Conservation (phyloP, 2,797 vertebrate species). For the Yasuhikotakia modesta region DNA sequence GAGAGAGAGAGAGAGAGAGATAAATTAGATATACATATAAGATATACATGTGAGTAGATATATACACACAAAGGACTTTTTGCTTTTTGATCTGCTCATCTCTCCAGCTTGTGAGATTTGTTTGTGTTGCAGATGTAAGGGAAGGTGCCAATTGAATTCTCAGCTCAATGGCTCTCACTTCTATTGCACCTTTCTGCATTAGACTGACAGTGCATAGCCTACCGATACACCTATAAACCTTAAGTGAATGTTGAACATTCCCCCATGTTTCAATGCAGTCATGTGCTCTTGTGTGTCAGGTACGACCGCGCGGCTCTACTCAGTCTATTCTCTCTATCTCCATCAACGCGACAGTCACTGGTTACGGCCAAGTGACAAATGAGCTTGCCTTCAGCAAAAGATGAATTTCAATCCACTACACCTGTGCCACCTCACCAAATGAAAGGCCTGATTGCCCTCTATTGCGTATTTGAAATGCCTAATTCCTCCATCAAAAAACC, state of each 20-base stretch:
- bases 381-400: constrained; percentile 75
- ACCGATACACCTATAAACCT: constrained; percentile 12
- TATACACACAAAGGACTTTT: not conserved
- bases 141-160: constrained; percentile 42
- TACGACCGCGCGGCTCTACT: constrained; percentile 42
- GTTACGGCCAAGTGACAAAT: constrained; percentile 81
- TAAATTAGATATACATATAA: not conserved
- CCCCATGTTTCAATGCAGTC: constrained; percentile 53
- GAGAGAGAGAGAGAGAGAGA: not conserved
- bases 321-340: constrained; percentile 64
- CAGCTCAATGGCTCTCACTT: constrained; percentile 35
- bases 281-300: constrained; percentile 22
- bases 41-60: too few relatives aligned
- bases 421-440: constrained; percentile 81
- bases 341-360: constrained; percentile 70
- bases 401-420: constrained; percentile 83
- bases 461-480: constrained; percentile 83
- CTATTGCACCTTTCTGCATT: constrained; percentile 26
- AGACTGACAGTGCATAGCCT: constrained; percentile 32
- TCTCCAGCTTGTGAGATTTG: constrained; percentile 8
- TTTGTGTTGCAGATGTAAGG: constrained; percentile 39
- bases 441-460: constrained; percentile 81
- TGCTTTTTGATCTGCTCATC: not conserved
- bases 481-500: constrained; percentile 84
- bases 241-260: constrained; percentile 6